phyloP scores from a whole-genome alignment of 1,140 invertebrate genomes.

The Calephelis nemesis region DNA sequence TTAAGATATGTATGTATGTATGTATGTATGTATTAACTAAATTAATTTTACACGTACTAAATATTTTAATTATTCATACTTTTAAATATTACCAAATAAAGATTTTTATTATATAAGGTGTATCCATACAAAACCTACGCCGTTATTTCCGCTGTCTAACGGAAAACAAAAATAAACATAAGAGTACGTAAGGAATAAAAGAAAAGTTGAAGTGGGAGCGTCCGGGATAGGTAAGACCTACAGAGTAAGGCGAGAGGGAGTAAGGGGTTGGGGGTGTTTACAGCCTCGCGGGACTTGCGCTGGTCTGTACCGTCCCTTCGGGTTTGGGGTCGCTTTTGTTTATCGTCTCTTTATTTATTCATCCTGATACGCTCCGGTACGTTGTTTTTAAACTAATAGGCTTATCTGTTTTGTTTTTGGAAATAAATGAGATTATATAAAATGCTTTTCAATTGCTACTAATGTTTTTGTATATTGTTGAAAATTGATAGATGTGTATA shows the following conservation, averaged over 20 bases:
- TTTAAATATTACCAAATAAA: no score
- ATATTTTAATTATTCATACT: no score
- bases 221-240: constrained; percentile 50
- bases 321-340: constrained; percentile 61
- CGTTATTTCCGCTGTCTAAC: constrained; percentile 73
- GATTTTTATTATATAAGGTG: constrained; percentile 12
- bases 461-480: neutral
- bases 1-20: no score
- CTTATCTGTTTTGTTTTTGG: constrained; percentile 37
- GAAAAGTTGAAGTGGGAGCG: constrained; percentile 72
- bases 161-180: constrained; percentile 76
- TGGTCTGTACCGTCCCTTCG: constrained; percentile 47
- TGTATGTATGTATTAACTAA: no score
- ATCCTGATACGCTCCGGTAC: constrained; percentile 41
- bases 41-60: no score
- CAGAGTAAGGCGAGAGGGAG: constrained; percentile 38
- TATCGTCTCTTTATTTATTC: constrained; percentile 61
- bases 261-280: constrained; percentile 24
- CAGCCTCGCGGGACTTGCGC: constrained; percentile 38
- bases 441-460: neutral
- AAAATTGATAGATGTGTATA: no score
- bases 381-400: constrained; percentile 41
- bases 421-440: constrained; percentile 18
- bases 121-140: constrained; percentile 50
- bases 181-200: constrained; percentile 72